Evolutionary conservation across 2,113 vertebrate species (phyloP).

Genomic region (Apodemus sylvaticus): DNA sequence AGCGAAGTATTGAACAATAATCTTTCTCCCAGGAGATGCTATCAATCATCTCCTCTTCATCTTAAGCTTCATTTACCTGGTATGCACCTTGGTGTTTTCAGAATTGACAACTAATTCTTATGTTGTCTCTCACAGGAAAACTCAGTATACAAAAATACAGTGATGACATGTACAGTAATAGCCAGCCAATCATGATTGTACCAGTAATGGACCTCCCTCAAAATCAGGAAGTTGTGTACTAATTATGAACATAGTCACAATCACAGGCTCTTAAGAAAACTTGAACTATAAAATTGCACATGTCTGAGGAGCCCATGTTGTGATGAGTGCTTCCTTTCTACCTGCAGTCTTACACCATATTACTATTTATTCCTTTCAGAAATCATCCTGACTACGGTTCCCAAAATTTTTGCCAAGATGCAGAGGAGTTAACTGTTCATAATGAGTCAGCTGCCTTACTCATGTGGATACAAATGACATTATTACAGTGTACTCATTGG

Average conservation of each 20-base stretch:
- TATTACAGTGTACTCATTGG: neutral
- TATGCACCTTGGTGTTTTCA: neutral
- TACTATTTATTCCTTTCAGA: slow-evolving; percentile 79
- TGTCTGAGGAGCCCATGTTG: neutral
- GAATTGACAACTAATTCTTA: neutral
- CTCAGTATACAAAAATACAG: neutral
- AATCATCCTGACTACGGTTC: slow-evolving; percentile 85
- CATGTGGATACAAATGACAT: slow-evolving; percentile 81
- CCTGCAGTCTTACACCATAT: slow-evolving; percentile 85
- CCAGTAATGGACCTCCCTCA: neutral
- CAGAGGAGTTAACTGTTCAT: slow-evolving; percentile 90
- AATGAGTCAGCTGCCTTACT: slow-evolving; percentile 88
- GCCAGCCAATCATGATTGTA: neutral
- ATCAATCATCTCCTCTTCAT: no score
- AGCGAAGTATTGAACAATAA: neutral
- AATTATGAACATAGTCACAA: neutral
- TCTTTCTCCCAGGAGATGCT: neutral
- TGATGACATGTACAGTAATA: neutral
- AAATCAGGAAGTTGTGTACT: neutral
- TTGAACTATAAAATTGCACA: neutral
- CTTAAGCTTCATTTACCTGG: neutral
- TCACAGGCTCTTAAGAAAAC: neutral
- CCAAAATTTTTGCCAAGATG: slow-evolving; percentile 93
- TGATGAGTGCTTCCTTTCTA: neutral
- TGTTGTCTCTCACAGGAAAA: neutral